Base-by-base conservation (phyloP, 2,113 vertebrate species). In the Cariama cristata region DNA sequence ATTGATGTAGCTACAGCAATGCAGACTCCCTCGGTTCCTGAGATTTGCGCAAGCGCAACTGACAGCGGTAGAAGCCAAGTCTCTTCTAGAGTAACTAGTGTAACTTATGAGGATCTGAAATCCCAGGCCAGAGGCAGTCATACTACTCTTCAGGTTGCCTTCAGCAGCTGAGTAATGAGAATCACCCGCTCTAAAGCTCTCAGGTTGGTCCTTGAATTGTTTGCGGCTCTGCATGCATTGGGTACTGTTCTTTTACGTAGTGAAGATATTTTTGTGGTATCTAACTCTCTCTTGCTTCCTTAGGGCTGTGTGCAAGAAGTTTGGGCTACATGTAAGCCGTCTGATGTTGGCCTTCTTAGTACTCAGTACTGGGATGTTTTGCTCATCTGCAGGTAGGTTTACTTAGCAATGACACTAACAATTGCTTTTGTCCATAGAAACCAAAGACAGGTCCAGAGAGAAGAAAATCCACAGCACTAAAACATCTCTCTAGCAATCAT, bases 271-370 rank as follows among this genome's bases (percentile, higher is more conserved):
- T 87, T 52, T 26, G 42, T 71, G 56, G 30, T 26, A 8, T 59
- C 45, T 86, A 18, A 90, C 77, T 42, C 27, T 87, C 66, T 95
- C 67, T 88, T 95, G 75, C 68, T 95, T 73, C 80, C 83, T 56
- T 84, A 99, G 99, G 98, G 99, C 99, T 5, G 99, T 99, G 75
- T 99, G 99, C 97, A 99, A 99, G 98, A 99, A 99, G 96, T 99
- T 99, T 97, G 99, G 99, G 60, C 98, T 99, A 50, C 99, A 99
- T 4, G 99, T 99, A 52, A 99, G 99, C 50, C 98, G 99, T 15
- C 97, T 99, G 92, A 99, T 99, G 99, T 86, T 99, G 93, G 99
- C 99, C 12, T 99, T 99, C 97, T 98, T 99, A 6, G 99, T 99
- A 60, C 98, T 99, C 94, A 99, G 99, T 96, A 99, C 99, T 1